phyloP scores from a whole-genome alignment of 2,797 vertebrate genomes.

The Artibeus lituratus region DNA sequence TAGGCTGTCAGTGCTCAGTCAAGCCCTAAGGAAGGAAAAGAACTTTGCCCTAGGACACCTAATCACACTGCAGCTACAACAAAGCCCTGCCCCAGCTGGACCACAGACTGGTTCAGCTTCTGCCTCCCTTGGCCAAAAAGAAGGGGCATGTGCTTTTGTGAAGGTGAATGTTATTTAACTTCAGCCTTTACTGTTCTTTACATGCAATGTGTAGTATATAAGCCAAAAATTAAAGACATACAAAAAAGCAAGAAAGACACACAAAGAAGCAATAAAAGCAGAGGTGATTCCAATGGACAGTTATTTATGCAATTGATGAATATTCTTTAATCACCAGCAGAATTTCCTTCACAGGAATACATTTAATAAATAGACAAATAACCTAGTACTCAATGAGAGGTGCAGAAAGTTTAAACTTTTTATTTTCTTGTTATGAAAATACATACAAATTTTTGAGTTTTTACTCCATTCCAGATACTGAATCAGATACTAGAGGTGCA shows the following conservation, averaged over 20 bases:
- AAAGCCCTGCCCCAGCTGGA: neutral
- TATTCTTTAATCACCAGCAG: neutral
- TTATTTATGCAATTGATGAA: neutral
- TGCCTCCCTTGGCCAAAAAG: neutral
- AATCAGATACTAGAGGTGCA: neutral
- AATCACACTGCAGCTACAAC: neutral
- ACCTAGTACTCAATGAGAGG: neutral
- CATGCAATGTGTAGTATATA: neutral
- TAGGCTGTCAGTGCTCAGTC: neutral
- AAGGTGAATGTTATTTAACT: neutral
- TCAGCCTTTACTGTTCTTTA: neutral
- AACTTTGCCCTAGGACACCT: neutral
- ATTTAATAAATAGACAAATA: conserved; percentile 19
- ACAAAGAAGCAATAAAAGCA: neutral
- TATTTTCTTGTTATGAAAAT: conserved; percentile 19
- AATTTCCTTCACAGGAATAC: neutral
- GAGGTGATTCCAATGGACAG: neutral
- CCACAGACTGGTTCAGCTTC: neutral
- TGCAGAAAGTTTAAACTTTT: neutral
- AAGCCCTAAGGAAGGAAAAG: neutral
- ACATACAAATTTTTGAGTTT: neutral
- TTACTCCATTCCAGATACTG: conserved; percentile 15
- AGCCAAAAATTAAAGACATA: neutral
- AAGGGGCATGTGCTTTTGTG: neutral
- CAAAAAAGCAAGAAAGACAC: neutral